A percentile compares a stretch with the other conserved stretches of the same genome.
These are phyloP conservation scores for Liasis olivaceus DNA, from an alignment of 2,797 vertebrate species.

Conservation along the genomic window DNA sequence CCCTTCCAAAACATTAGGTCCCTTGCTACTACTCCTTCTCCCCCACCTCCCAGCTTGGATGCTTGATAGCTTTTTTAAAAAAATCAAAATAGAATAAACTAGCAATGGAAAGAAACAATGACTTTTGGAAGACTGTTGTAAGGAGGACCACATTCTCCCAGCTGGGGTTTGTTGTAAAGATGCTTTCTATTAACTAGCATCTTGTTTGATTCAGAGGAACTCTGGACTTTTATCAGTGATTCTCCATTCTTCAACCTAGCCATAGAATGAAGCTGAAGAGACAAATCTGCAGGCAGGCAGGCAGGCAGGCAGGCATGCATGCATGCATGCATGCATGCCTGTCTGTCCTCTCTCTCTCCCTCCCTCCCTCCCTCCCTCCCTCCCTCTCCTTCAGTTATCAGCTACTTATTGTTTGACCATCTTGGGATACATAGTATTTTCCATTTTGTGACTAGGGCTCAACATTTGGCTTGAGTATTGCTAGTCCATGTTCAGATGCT, in stretches of 20 bases:
- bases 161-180: background rate
- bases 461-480: background rate
- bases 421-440: background rate
- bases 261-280: background rate
- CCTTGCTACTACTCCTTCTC: background rate
- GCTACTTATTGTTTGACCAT: background rate
- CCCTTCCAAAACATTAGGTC: background rate
- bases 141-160: background rate
- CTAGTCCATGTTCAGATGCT: background rate
- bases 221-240: background rate
- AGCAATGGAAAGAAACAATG: no score
- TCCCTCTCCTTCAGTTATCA: background rate
- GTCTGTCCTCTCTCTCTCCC: no score
- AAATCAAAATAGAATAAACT: no score
- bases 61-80: no score
- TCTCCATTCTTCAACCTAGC: background rate
- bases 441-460: background rate
- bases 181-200: background rate
- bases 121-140: background rate
- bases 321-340: no score
- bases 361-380: no score
- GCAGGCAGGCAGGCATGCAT: no score
- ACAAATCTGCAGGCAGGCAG: background rate
- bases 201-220: background rate
- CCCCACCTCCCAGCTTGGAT: no score